phyloP scores from a whole-genome alignment of 2,113 vertebrate species.

The Phylloscopus trochilus region DNA sequence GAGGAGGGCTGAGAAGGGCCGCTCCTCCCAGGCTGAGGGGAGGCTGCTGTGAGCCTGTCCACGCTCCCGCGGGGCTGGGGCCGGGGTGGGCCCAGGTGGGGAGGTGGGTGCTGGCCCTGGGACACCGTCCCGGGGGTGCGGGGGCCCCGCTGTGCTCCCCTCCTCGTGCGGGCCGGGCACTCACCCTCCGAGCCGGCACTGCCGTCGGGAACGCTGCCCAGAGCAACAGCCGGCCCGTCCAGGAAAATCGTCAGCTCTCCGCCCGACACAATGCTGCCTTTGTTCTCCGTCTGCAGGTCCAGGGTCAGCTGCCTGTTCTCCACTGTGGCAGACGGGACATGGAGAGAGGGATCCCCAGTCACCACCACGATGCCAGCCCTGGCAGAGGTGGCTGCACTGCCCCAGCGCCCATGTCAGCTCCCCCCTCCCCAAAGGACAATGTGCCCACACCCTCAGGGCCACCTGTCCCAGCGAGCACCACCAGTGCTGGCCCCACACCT shows the following conservation, averaged over 20 bases:
- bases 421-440: rapidly evolving
- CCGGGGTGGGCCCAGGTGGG: neutral
- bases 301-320: constrained; percentile 93
- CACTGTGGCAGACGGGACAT: constrained; percentile 74
- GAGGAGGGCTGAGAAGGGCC: neutral
- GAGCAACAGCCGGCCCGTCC: constrained; percentile 91
- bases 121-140: neutral
- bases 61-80: rapidly evolving
- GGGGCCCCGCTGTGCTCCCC: neutral
- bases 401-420: neutral
- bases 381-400: neutral
- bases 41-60: neutral
- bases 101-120: neutral
- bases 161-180: constrained; percentile 54
- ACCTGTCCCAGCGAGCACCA: rapidly evolving
- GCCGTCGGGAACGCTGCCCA: constrained; percentile 88
- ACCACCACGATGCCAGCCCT: neutral
- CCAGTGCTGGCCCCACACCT: rapidly evolving
- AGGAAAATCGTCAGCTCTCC: constrained; percentile 94
- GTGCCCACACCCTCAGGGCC: rapidly evolving
- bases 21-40: neutral
- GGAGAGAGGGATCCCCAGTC: neutral
- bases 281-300: constrained; percentile 94
- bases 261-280: constrained; percentile 89
- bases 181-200: constrained; percentile 86